Conservation (phyloP, 1,140 invertebrate species). For the Drosophila yakuba region DNA sequence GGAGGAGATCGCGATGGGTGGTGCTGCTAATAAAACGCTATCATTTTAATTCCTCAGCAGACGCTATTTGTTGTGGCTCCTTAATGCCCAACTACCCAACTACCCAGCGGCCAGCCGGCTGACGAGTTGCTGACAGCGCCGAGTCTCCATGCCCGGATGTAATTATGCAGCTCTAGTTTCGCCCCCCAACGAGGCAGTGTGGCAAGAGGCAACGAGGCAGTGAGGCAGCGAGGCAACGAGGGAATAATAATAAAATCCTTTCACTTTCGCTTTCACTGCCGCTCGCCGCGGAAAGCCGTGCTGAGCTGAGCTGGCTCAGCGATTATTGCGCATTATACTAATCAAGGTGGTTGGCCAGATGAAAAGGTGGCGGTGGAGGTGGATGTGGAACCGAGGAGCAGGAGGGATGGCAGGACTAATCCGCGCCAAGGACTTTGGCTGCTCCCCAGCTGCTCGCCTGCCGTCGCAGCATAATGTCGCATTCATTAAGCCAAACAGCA, state of each 20-base stretch:
- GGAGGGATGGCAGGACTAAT: slow-evolving; percentile 26
- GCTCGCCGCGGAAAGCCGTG: slow-evolving; percentile 1
- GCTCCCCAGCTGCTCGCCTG: slow-evolving; percentile 1
- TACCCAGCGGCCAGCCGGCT: not conserved
- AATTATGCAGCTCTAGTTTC: slow-evolving; percentile 52
- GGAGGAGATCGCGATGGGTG: not conserved
- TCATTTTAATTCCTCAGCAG: slow-evolving; percentile 5
- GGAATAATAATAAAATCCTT: slow-evolving; percentile 65
- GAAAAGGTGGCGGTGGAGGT: slow-evolving; percentile 4
- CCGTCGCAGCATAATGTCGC: slow-evolving; percentile 53
- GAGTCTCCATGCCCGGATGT: slow-evolving; percentile 27
- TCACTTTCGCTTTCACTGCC: slow-evolving; percentile 47
- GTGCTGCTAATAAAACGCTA: slow-evolving; percentile 22
- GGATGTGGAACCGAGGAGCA: not conserved
- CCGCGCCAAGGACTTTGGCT: slow-evolving; percentile 43
- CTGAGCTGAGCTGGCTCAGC: slow-evolving; percentile 46
- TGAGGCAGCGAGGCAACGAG: not conserved
- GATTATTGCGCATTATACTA: slow-evolving; percentile 64
- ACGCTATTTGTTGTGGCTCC: slow-evolving; percentile 20
- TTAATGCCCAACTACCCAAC: not conserved
- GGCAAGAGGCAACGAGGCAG: too few relatives aligned
- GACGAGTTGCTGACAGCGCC: slow-evolving; percentile 52
- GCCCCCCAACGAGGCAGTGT: not conserved
- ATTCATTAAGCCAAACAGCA: slow-evolving; percentile 79
- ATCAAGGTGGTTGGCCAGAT: slow-evolving; percentile 54